Base-by-base conservation (phyloP, 2,113 vertebrate genomes). In the Oncorhynchus masou region DNA sequence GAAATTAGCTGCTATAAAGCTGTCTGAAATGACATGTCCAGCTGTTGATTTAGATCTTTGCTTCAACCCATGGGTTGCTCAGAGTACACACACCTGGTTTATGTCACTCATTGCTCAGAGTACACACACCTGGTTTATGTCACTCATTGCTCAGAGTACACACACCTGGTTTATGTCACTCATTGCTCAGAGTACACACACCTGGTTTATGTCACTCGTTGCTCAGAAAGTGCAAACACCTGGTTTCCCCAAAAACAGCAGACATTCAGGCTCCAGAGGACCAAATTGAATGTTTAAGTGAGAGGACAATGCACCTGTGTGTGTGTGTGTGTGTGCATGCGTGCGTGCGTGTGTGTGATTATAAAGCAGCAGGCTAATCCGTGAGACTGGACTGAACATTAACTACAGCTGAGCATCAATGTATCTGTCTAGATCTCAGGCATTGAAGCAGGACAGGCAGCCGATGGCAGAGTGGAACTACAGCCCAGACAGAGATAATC, bases 1-100 rank as follows among this genome's bases (percentile, higher is more conserved):
- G 57, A n/a, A 34, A 71, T 31, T n/a, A 78, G 49, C 70, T 20
- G 25, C 66, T 5, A 67, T 75, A 74, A 74, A 83, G 73, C 77
- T 1, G 34, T 81, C 83, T 78, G 57, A n/a, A 39, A 71, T 34
- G 34, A 54, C 51, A 54, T 54, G 12, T 45, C 39, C 39, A 45
- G 39, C 4, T 73, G 60, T 71, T 67, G 68, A 74, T 77, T 62
- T 70, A 75, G 39, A 45, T 45, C 9, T 45, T 45, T 11, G 39
- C 11, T 45, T 45, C 2, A 45, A 45, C 9, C 39, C 39, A 39
- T 39, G 6, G 34, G 34, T 31, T 39, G 34, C 34, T 39, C 34
- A 39, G 34, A 9, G 34, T 39, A 2, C 34, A 39, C 34, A 39
- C 34, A 39, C 34, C 34, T 39, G 34, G 34, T 8, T 39, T 39